Conservation (phyloP, 1,140 invertebrate species). For the Panonychus citri region DNA sequence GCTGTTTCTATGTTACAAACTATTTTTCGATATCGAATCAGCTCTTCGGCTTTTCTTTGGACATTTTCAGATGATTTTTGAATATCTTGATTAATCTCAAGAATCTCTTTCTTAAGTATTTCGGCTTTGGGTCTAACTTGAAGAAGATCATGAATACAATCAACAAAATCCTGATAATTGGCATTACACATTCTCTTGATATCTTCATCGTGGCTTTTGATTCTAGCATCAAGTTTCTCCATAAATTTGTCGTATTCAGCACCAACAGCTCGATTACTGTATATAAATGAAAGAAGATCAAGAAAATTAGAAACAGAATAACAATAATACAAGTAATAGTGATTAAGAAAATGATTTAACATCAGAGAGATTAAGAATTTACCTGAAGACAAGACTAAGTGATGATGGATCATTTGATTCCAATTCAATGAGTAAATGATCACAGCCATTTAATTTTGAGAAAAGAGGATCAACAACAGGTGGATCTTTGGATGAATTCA, state of each 20-base stretch:
- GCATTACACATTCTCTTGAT: constrained; percentile 94
- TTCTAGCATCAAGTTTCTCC: constrained; percentile 65
- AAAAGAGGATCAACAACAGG: too few relatives aligned
- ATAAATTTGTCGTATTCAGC: constrained; percentile 58
- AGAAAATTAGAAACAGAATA: neutral
- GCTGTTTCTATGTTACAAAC: constrained; percentile 80
- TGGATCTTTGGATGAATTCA: too few relatives aligned
- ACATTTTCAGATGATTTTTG: constrained; percentile 27
- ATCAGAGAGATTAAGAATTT: constrained; percentile 10
- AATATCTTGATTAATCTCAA: constrained; percentile 27
- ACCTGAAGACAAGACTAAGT: constrained; percentile 38
- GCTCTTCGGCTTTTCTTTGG: constrained; percentile 39
- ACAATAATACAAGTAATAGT: neutral
- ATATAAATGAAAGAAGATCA: neutral
- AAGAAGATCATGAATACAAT: constrained; percentile 79
- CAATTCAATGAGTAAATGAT: constrained; percentile 36
- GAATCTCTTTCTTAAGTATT: constrained; percentile 44
- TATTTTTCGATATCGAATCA: constrained; percentile 68
- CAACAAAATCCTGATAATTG: constrained; percentile 64
- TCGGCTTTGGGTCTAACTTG: constrained; percentile 78
- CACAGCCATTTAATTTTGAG: too few relatives aligned
- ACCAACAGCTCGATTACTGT: constrained; percentile 30
- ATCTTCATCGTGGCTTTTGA: constrained; percentile 85
- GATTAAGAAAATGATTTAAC: neutral
- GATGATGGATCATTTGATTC: constrained; percentile 37